These are phyloP conservation scores for Thaumetopoea pityocampa DNA, from an alignment of 1,140 invertebrate genomes.

Conservation along the genomic window DNA sequence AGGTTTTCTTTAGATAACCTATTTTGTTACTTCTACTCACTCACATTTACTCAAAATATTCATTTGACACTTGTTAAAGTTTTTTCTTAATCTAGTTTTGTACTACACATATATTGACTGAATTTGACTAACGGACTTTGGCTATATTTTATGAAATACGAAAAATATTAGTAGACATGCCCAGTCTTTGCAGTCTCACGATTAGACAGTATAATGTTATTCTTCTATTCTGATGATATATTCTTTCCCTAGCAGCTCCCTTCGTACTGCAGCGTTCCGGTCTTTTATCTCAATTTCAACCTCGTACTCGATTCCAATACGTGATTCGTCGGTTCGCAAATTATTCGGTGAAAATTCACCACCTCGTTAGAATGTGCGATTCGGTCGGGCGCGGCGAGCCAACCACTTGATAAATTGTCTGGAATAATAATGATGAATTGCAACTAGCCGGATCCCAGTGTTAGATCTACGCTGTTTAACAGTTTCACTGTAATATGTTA, in stretches of 20 bases:
- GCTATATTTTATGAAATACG: too few species aligned
- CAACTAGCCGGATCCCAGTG: slow-evolving; percentile 60
- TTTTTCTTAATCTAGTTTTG: too few species aligned
- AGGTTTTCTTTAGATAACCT: too few species aligned
- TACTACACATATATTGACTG: too few species aligned
- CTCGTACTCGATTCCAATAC: slow-evolving; percentile 72
- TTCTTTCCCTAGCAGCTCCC: slow-evolving; percentile 26
- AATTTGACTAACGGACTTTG: too few species aligned
- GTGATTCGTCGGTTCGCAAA: slow-evolving; percentile 73
- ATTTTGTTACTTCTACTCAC: too few species aligned
- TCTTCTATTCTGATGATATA: too few species aligned
- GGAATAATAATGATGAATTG: slow-evolving; percentile 76
- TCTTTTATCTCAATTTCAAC: slow-evolving; percentile 72
- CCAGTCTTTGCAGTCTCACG: too few species aligned
- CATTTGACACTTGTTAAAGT: too few species aligned
- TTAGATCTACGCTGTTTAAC: slow-evolving; percentile 56
- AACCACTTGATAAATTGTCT: slow-evolving; percentile 75
- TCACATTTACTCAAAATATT: too few species aligned
- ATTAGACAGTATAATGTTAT: too few species aligned
- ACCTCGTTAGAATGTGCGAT: slow-evolving; percentile 73
- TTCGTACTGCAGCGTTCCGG: slow-evolving; percentile 60
- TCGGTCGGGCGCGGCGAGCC: slow-evolving; percentile 59
- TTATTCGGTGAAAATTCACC: slow-evolving; percentile 75
- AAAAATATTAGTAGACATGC: too few species aligned
- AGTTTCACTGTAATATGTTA: slow-evolving; percentile 28